phyloP scores from a whole-genome alignment of 2,888 invertebrate species.

The Cloeon dipterum region DNA sequence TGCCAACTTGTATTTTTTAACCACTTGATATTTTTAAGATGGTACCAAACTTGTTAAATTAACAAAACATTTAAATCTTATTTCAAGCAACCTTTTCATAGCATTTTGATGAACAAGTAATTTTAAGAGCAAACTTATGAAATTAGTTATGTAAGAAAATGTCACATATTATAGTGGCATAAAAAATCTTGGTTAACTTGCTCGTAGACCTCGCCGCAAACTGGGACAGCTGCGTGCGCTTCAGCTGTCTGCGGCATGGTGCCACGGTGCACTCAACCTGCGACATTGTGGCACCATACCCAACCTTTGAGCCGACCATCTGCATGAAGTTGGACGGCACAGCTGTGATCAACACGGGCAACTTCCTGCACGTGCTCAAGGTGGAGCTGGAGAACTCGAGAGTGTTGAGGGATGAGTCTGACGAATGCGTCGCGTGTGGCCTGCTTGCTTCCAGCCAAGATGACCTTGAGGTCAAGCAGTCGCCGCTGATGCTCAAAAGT shows the following conservation, averaged over 20 bases:
- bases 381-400: conserved; percentile 24
- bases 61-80: too few species aligned
- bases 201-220: conserved; percentile 24
- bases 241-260: conserved; percentile 66
- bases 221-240: conserved; percentile 32
- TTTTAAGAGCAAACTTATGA: too few species aligned
- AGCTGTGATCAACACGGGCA: conserved; percentile 64
- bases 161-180: too few species aligned
- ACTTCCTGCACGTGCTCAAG: conserved; percentile 55
- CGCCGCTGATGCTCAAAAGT: background rate
- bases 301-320: conserved; percentile 31
- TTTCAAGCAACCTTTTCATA: too few species aligned
- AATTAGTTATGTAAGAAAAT: too few species aligned
- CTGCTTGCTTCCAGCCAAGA: background rate
- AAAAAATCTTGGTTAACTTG: too few species aligned
- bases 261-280: conserved; percentile 82
- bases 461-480: background rate
- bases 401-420: background rate
- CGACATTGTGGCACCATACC: conserved; percentile 68
- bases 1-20: too few species aligned
- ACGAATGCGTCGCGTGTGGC: too few species aligned
- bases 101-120: too few species aligned
- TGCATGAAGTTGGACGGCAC: conserved; percentile 25
- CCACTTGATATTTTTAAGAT: too few species aligned
- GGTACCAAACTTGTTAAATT: too few species aligned